phyloP scores from a whole-genome alignment of 2,888 invertebrate species.

The Drymonia ruficornis region DNA sequence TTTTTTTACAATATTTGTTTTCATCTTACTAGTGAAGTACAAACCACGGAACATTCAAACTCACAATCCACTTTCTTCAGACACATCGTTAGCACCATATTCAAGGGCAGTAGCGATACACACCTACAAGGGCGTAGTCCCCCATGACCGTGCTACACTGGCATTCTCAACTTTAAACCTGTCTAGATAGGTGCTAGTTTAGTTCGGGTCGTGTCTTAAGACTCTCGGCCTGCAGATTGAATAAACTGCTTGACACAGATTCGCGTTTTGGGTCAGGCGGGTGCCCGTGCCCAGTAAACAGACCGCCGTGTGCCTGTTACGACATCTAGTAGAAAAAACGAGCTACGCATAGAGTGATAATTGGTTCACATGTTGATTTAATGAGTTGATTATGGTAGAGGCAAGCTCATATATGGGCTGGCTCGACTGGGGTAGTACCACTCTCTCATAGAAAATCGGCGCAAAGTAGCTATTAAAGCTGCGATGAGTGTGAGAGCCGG shows the following conservation, averaged over 20 bases:
- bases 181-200: conserved; percentile 51
- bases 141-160: conserved; percentile 36
- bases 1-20: too few species aligned
- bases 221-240: conserved; percentile 77
- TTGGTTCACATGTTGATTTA: not conserved
- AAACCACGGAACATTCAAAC: conserved; percentile 27
- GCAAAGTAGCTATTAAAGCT: too few species aligned
- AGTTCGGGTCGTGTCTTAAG: conserved; percentile 46
- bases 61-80: conserved; percentile 48
- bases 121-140: conserved; percentile 68
- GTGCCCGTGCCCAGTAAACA: conserved; percentile 67
- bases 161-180: conserved; percentile 51
- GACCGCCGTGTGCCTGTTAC: conserved; percentile 67
- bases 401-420: too few species aligned
- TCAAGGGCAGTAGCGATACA: conserved; percentile 72
- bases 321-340: conserved; percentile 60
- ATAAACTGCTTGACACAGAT: conserved; percentile 85
- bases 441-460: too few species aligned
- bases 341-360: conserved; percentile 19
- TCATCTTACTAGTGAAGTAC: not conserved
- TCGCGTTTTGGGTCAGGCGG: conserved; percentile 82
- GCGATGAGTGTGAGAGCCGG: too few species aligned
- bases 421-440: too few species aligned
- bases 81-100: conserved; percentile 62
- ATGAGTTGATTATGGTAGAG: too few species aligned